These are phyloP conservation scores for Tuberolachnus salignus DNA, from an alignment of 2,888 invertebrate genomes.

Conservation along the genomic window DNA sequence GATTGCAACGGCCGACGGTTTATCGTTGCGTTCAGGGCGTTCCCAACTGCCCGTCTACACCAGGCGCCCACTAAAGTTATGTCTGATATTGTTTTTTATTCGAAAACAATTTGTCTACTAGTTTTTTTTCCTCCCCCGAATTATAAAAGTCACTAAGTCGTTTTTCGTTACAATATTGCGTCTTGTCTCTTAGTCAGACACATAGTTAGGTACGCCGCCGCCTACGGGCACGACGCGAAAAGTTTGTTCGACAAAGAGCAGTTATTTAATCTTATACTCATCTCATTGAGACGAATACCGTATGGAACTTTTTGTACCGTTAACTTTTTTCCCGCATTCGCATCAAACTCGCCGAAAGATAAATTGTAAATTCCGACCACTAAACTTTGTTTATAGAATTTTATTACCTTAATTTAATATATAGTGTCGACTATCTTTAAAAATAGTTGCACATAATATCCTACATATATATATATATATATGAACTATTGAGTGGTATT, in stretches of 20 bases:
- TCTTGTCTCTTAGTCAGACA: background rate
- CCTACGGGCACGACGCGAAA: background rate
- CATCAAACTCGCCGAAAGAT: constrained; percentile 3
- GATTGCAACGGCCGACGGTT: too few species aligned
- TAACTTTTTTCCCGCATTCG: constrained; percentile 16
- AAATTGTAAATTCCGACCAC: background rate
- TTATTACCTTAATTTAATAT: background rate
- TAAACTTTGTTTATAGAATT: background rate
- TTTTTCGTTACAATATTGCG: background rate
- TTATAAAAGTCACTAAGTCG: background rate
- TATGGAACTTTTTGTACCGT: constrained; percentile 30
- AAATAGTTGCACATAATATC: background rate
- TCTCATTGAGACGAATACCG: constrained; percentile 9
- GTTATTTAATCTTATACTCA: constrained; percentile 10
- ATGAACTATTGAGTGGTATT: too few species aligned
- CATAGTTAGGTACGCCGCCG: too few species aligned
- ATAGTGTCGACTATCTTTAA: background rate
- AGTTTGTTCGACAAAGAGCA: constrained; percentile 22
- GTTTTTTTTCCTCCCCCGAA: background rate
- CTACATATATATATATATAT: too few species aligned
- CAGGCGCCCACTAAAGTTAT: too few species aligned
- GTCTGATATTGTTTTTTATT: background rate
- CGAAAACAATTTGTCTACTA: background rate
- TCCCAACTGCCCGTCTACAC: too few species aligned
- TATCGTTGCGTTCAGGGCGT: too few species aligned